A percentile compares a stretch with the other conserved stretches of the same genome.
Evolutionary conservation across 2,888 invertebrate species (phyloP).

Genomic region (Microctonus aethiopoides): DNA sequence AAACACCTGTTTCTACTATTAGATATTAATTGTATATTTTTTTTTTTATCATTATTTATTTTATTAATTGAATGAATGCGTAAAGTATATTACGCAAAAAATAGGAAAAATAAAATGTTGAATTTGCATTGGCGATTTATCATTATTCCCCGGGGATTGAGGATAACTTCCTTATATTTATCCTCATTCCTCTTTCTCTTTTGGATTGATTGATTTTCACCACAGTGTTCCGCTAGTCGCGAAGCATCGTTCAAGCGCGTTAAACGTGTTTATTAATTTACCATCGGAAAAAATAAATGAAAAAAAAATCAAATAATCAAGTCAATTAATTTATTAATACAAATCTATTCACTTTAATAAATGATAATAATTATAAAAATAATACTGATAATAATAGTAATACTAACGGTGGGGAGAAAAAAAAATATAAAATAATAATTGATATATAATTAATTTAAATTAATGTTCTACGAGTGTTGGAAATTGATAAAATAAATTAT

Average conservation of each 20-base stretch:
- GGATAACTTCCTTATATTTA: slow-evolving; percentile 30
- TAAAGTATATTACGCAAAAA: neutral
- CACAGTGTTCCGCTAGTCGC: slow-evolving; percentile 11
- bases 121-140: neutral
- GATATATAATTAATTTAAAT: neutral
- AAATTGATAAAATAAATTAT: slow-evolving; percentile 18
- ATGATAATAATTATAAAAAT: too few species aligned
- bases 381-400: too few species aligned
- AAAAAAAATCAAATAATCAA: neutral
- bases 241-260: slow-evolving; percentile 10
- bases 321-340: too few species aligned
- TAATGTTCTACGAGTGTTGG: neutral
- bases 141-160: slow-evolving; percentile 39
- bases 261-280: neutral
- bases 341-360: too few species aligned
- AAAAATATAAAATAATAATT: neutral
- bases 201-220: neutral
- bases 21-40: neutral
- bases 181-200: slow-evolving; percentile 6
- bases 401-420: neutral
- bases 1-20: neutral
- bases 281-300: neutral
- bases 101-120: neutral
- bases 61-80: too few species aligned
- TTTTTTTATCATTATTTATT: too few species aligned